Conservation (phyloP, 2,113 vertebrate species). For the Serinus canaria region DNA sequence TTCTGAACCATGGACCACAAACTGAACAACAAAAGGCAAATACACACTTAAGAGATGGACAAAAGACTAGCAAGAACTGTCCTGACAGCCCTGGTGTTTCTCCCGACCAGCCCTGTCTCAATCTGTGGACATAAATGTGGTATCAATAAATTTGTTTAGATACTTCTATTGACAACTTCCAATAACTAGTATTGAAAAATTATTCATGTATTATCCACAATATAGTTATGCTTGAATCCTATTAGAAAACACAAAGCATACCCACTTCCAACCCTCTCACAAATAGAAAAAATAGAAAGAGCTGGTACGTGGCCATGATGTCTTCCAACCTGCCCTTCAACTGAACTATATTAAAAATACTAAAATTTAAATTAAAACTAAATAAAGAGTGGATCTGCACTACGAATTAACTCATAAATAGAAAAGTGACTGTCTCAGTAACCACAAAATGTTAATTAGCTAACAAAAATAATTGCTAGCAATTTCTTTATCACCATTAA, state of each 20-base stretch:
- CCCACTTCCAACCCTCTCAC: not conserved
- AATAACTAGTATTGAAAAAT: not conserved
- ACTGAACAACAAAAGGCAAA: not conserved
- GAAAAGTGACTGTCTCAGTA: not conserved
- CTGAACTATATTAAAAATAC: not conserved
- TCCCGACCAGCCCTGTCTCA: not conserved
- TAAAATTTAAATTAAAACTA: not conserved
- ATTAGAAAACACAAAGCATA: not conserved
- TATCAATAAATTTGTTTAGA: not conserved
- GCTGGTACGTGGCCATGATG: not conserved
- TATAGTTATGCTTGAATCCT: not conserved
- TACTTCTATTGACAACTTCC: not conserved
- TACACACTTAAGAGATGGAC: not conserved
- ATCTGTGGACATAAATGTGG: not conserved
- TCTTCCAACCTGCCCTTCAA: not conserved
- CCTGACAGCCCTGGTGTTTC: not conserved
- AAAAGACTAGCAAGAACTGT: not conserved
- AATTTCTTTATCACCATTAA: not conserved
- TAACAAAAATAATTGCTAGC: not conserved
- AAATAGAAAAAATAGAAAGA: not conserved
- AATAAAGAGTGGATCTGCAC: not conserved
- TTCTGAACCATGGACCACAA: not conserved
- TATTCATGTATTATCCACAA: not conserved
- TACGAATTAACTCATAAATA: not conserved
- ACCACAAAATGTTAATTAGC: not conserved